These are phyloP conservation scores for Hemicentrotus pulcherrimus DNA, from an alignment of 35 echinoderm and acorn worm species.

Conservation along the genomic window DNA sequence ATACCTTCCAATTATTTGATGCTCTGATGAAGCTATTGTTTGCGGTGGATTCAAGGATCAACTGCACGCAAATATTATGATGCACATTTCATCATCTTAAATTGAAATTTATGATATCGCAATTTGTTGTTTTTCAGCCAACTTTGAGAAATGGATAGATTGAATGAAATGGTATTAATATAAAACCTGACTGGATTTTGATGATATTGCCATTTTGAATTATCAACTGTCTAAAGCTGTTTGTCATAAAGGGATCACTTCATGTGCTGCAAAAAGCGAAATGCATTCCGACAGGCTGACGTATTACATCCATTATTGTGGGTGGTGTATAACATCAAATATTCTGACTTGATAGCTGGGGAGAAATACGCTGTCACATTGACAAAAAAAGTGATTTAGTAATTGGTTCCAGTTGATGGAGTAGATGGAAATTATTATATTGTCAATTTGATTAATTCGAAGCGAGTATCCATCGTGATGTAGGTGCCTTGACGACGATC, in stretches of 20 bases:
- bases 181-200: neutral
- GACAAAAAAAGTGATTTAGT: neutral
- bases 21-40: neutral
- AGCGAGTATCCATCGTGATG: no score
- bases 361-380: neutral
- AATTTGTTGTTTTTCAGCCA: neutral
- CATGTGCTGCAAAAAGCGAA: neutral
- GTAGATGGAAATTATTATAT: neutral
- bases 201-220: neutral
- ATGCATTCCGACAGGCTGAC: neutral
- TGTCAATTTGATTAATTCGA: neutral
- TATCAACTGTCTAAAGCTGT: neutral
- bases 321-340: no score
- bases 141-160: neutral
- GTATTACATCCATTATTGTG: neutral
- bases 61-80: neutral
- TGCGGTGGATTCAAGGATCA: neutral
- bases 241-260: neutral
- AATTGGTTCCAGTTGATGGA: neutral
- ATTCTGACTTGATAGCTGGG: no score
- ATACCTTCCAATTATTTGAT: neutral
- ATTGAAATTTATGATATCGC: no score
- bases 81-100: neutral
- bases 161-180: neutral
- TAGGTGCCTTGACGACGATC: no score